phyloP scores from a whole-genome alignment of 2,113 vertebrate species.

The Leptodactylus fuscus region DNA sequence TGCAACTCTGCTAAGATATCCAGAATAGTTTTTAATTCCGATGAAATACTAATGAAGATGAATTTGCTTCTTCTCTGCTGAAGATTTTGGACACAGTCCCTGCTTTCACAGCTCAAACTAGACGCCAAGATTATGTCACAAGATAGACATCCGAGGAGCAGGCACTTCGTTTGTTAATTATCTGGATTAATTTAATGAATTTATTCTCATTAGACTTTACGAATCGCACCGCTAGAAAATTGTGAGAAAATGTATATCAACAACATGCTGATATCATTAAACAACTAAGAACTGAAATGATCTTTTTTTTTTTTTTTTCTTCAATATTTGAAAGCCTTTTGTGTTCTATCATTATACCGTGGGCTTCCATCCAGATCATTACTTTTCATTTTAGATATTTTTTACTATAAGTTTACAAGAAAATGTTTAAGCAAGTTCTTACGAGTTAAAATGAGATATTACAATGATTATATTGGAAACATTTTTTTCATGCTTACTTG shows the following conservation, averaged over 20 bases:
- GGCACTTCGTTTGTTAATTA: slow-evolving; percentile 74
- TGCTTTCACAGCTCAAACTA: slow-evolving; percentile 72
- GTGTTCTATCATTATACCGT: slow-evolving; percentile 49
- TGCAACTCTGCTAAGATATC: slow-evolving; percentile 67
- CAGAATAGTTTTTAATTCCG: slow-evolving; percentile 69
- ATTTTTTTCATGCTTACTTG: no score
- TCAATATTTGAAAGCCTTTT: neutral
- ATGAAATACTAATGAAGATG: slow-evolving; percentile 81
- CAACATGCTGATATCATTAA: slow-evolving; percentile 62
- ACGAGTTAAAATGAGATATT: no score
- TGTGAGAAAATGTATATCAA: slow-evolving; percentile 67
- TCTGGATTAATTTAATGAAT: slow-evolving; percentile 78
- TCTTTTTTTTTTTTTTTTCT: slow-evolving; percentile 55
- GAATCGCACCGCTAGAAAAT: slow-evolving; percentile 68
- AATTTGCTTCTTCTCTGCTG: slow-evolving; percentile 77
- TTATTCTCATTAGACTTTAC: slow-evolving; percentile 75
- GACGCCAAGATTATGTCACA: slow-evolving; percentile 76
- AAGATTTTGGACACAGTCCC: slow-evolving; percentile 75
- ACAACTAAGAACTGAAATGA: slow-evolving; percentile 65
- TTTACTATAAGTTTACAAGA: neutral
- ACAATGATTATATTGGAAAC: no score
- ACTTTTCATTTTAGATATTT: slow-evolving; percentile 39
- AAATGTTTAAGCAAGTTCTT: neutral
- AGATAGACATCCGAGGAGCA: slow-evolving; percentile 73
- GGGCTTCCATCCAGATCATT: slow-evolving; percentile 60